A percentile compares a stretch with the other conserved stretches of the same genome.
Conservation (phyloP, 2,113 vertebrate genomes). For the Xyliphius kryptos region DNA sequence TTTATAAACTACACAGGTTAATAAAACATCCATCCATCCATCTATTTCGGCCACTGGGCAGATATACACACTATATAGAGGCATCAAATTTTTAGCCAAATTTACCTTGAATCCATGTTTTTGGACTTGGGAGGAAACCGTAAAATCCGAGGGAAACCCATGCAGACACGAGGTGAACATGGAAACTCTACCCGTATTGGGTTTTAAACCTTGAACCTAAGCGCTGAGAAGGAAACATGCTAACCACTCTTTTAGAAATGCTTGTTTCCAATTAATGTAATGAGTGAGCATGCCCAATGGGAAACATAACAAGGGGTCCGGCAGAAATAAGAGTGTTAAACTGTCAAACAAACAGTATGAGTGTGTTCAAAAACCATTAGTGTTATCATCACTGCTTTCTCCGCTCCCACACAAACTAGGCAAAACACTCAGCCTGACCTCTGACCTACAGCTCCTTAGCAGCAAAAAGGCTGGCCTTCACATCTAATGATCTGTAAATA, state of each 20-base stretch:
- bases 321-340: neutral
- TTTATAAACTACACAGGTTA: too few species aligned
- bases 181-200: too few species aligned
- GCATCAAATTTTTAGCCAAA: too few species aligned
- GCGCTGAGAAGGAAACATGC: too few species aligned
- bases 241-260: neutral
- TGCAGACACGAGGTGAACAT: too few species aligned
- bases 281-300: neutral
- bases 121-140: too few species aligned
- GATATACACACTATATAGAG: too few species aligned
- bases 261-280: neutral
- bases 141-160: too few species aligned
- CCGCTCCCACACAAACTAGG: constrained; percentile 8
- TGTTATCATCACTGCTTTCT: constrained; percentile 18
- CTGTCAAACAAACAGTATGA: neutral
- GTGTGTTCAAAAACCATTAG: constrained; percentile 8
- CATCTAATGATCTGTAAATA: constrained; percentile 17
- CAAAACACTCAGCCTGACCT: constrained; percentile 21
- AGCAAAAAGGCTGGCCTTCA: constrained; percentile 25
- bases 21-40: too few species aligned
- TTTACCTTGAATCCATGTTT: too few species aligned
- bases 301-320: neutral
- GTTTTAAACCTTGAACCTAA: too few species aligned
- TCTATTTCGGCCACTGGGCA: too few species aligned
- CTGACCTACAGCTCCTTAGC: constrained; percentile 26